Conservation (phyloP, 2,113 vertebrate species). For the Haemorhous mexicanus region DNA sequence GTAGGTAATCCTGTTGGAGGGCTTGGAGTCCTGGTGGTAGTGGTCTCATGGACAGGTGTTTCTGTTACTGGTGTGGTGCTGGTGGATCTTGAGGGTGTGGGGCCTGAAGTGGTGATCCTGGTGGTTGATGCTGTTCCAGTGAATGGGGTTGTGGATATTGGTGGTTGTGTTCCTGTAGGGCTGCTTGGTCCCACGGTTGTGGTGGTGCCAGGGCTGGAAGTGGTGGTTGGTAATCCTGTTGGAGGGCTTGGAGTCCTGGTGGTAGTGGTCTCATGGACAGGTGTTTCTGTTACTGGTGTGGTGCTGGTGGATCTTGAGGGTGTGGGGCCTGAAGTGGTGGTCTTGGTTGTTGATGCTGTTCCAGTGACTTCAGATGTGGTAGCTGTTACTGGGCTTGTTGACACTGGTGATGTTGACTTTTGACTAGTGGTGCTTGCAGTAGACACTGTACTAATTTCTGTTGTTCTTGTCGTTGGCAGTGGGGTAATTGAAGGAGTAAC, state of each 20-base stretch:
- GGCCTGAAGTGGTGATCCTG: background rate
- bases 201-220: no score
- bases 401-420: background rate
- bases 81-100: background rate
- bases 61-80: background rate
- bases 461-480: background rate
- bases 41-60: accelerated
- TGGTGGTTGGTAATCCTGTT: no score
- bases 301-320: background rate
- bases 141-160: no score
- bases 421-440: background rate
- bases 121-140: accelerated
- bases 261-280: background rate
- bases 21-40: background rate
- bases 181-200: no score
- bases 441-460: background rate
- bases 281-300: background rate
- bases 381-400: background rate
- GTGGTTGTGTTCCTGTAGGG: no score
- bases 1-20: background rate
- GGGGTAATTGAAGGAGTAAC: background rate
- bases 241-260: background rate
- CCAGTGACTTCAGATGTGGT: background rate
- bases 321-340: background rate
- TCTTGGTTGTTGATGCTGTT: accelerated